Conservation (phyloP, 2,888 invertebrate species). For the Leptinotarsa haldemani region DNA sequence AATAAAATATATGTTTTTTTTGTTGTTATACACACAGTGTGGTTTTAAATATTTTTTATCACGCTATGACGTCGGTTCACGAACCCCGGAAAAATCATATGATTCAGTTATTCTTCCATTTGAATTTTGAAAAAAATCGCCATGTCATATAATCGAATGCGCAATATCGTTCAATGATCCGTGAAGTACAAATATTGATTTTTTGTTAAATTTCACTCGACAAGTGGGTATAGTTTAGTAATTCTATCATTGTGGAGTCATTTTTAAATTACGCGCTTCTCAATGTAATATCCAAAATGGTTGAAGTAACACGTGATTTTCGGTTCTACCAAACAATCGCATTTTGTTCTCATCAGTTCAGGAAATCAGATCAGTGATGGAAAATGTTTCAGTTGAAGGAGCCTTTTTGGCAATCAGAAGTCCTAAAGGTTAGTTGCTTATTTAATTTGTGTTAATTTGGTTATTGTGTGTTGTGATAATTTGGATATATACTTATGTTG, state of each 20-base stretch:
- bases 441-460: neutral
- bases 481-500: neutral
- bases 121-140: too few species aligned
- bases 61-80: too few species aligned
- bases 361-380: neutral
- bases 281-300: neutral
- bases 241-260: neutral
- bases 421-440: neutral
- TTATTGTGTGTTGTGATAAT: neutral
- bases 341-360: neutral
- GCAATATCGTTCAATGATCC: too few species aligned
- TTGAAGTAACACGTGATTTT: neutral
- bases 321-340: neutral
- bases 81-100: too few species aligned
- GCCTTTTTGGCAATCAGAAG: neutral
- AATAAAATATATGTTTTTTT: too few species aligned
- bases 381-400: constrained; percentile 1
- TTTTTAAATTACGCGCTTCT: neutral
- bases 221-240: neutral
- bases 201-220: too few species aligned
- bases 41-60: too few species aligned
- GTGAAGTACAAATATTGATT: too few species aligned
- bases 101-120: too few species aligned
- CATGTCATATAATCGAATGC: too few species aligned
- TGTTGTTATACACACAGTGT: too few species aligned